phyloP scores from a whole-genome alignment of 2,888 invertebrate genomes.

The Eurytoma adleriae region DNA sequence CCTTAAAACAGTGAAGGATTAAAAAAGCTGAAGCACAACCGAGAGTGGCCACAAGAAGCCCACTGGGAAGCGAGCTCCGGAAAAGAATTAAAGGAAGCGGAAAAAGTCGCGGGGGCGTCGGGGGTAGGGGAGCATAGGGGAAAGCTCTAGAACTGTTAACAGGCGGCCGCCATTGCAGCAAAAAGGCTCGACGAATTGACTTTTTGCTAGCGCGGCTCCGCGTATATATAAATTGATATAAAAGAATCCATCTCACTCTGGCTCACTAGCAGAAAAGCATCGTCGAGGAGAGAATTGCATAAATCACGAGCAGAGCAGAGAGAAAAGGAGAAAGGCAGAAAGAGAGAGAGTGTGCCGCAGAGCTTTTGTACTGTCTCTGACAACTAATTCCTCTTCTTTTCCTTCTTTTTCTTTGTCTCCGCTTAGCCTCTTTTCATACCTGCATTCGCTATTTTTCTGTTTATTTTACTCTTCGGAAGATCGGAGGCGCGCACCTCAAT shows the following conservation, averaged over 20 bases:
- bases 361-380: slow-evolving; percentile 14
- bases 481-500: too few relatives aligned
- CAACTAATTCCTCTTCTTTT: slow-evolving; percentile 28
- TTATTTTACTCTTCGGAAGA: background rate
- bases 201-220: slow-evolving; percentile 12
- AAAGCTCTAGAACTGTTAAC: slow-evolving; percentile 5
- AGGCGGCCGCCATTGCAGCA: background rate
- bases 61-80: too few relatives aligned
- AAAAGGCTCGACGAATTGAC: slow-evolving; percentile 22
- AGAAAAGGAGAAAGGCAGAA: too few relatives aligned
- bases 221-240: slow-evolving; percentile 6
- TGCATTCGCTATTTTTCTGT: background rate
- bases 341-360: background rate
- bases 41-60: background rate
- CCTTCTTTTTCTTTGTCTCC: background rate
- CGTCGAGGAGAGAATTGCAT: slow-evolving; percentile 2
- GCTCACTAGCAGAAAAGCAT: background rate
- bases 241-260: slow-evolving; percentile 30
- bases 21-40: slow-evolving; percentile 7
- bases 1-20: slow-evolving; percentile 8
- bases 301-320: background rate
- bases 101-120: background rate
- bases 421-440: background rate
- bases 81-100: slow-evolving; percentile 1
- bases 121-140: too few relatives aligned